These are phyloP conservation scores for Paraescarpia echinospica DNA, from an alignment of 1,140 invertebrate genomes.

Conservation along the genomic window DNA sequence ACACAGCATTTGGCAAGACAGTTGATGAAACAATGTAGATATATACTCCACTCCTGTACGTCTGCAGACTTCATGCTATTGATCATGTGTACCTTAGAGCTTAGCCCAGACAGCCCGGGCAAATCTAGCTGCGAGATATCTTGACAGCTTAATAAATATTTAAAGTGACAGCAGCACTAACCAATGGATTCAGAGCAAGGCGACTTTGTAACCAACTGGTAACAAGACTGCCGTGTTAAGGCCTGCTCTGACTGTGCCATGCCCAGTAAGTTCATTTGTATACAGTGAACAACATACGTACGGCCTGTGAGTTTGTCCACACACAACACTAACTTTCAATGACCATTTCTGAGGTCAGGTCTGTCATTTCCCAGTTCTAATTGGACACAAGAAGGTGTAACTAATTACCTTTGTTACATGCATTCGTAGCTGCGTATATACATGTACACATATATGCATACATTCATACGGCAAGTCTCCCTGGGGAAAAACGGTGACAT, in stretches of 20 bases:
- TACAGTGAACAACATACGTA: no score
- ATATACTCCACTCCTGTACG: background rate
- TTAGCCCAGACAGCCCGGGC: background rate
- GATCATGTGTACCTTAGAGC: background rate
- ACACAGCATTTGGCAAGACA: background rate
- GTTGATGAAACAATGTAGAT: background rate
- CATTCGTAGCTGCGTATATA: background rate
- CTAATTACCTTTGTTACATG: background rate
- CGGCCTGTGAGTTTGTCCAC: no score
- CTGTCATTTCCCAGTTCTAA: background rate
- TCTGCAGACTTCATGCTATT: background rate
- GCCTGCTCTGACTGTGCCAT: background rate
- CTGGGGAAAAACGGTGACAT: no score
- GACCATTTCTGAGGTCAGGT: background rate
- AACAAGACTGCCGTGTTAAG: background rate
- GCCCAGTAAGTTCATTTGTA: background rate
- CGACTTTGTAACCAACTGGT: background rate
- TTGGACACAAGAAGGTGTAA: background rate
- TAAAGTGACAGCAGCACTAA: background rate
- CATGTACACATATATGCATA: background rate
- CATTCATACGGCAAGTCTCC: background rate
- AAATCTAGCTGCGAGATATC: background rate
- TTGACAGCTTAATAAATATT: background rate
- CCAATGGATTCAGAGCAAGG: background rate
- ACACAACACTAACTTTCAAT: background rate